Percentiles rank a stretch among this genome's conserved stretches.
Conservation (phyloP, 2,797 vertebrate genomes). For the Hyperoplus lanceolatus region DNA sequence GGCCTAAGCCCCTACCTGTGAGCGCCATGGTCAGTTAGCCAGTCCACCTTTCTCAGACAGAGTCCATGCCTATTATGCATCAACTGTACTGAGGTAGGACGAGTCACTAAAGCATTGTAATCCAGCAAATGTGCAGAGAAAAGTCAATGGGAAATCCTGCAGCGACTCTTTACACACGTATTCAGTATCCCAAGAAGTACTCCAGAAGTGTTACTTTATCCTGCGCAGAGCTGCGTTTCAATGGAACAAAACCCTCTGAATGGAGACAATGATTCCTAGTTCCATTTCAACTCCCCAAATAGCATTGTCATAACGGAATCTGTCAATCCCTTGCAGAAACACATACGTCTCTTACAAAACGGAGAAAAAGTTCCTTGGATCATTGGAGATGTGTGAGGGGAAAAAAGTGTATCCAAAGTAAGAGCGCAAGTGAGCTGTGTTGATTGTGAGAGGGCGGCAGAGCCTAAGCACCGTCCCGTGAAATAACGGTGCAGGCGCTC, state of each 20-base stretch:
- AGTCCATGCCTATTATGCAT: constrained; percentile 83
- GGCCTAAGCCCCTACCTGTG: constrained; percentile 74
- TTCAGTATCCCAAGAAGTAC: constrained; percentile 34
- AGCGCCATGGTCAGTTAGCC: constrained; percentile 82
- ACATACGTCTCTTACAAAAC: neutral
- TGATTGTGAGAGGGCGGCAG: constrained; percentile 45
- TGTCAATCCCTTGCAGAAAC: constrained; percentile 14
- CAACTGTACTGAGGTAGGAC: constrained; percentile 70
- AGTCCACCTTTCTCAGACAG: constrained; percentile 81
- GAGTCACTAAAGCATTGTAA: constrained; percentile 74
- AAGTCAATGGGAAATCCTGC: constrained; percentile 40
- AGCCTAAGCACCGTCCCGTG: constrained; percentile 72
- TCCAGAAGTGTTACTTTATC: constrained; percentile 52
- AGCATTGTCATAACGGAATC: constrained; percentile 34
- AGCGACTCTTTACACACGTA: constrained; percentile 26
- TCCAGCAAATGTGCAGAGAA: constrained; percentile 53
- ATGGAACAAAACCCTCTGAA: constrained; percentile 53
- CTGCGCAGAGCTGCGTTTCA: constrained; percentile 37
- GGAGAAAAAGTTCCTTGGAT: constrained; percentile 44
- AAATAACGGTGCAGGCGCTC: constrained; percentile 83
- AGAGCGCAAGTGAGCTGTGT: constrained; percentile 40
- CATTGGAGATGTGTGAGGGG: constrained; percentile 23
- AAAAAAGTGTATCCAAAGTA: constrained; percentile 70
- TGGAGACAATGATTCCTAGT: constrained; percentile 53
- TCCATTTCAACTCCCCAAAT: constrained; percentile 58